Evolutionary conservation across 2,888 invertebrate species (phyloP), one percentile per base, ranked within the genome.

Genomic region (Oscheius sp.): DNA sequence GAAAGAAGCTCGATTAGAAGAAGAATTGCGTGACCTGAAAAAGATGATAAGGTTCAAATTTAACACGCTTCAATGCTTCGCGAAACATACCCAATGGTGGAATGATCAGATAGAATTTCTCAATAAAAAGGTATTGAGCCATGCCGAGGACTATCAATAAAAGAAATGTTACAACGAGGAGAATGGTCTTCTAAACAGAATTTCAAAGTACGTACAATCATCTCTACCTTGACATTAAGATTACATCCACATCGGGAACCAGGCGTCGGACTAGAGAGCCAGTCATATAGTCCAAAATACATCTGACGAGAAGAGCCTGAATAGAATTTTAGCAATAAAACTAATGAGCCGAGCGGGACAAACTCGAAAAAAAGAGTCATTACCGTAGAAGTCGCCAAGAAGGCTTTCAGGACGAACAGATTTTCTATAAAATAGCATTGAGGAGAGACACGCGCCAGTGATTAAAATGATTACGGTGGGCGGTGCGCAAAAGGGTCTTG

Each of bases 41-140:
- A 32, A 41, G 2, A 12, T 14, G 12, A 41, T 14, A 6, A 17
- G 41, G 41, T 41, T 3, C n/a, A 12, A 6, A 20, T 4, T 3
- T 3, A 41, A 12, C n/a, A n/a, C n/a, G n/a, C n/a, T n/a, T n/a
- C n/a, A n/a, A n/a, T n/a, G n/a, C n/a, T 22, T 47, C 54, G 26
- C 26, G 17, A 45, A 5, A 36, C 70, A 65, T 41, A 77, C 74
- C 71, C 44, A 70, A 57, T 20, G 74, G 74, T 26, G 71, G 70
- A 28, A 68, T 68, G 0, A 74, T 71, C 3, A 77, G 12, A 41
- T 72, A 71, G 68, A 75, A 77, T 36, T 72, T 72, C 6, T 77
- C 77, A 30, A 77, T 77, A 68, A 77, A 75, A 47, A 75, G 68
- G 59, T 75, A 77, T 56, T 77, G 71, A 2, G 65, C 54, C 28